Conservation (phyloP, 2,888 invertebrate genomes). For the Microctonus hyperodae region DNA sequence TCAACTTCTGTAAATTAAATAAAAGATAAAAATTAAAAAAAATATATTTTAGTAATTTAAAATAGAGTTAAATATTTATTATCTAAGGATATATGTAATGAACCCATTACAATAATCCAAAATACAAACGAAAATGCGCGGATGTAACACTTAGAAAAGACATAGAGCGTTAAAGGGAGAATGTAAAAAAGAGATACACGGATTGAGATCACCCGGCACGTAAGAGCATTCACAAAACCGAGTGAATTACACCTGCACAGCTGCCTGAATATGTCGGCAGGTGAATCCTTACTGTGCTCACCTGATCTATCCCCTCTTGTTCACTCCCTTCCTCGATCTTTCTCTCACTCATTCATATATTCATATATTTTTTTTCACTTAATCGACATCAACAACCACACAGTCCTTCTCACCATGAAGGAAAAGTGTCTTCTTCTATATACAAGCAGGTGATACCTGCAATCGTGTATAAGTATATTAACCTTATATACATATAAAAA, state of each 20-base stretch:
- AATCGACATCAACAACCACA: slow-evolving; percentile 17
- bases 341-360: not conserved
- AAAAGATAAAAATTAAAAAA: too few relatives aligned
- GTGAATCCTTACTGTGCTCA: slow-evolving; percentile 57
- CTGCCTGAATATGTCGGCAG: slow-evolving; percentile 55
- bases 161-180: too few relatives aligned
- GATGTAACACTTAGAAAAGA: not conserved
- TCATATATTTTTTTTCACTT: slow-evolving; percentile 1
- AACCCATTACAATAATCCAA: not conserved
- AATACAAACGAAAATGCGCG: too few relatives aligned
- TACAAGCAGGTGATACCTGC: slow-evolving; percentile 58
- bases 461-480: slow-evolving; percentile 56
- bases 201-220: slow-evolving; percentile 41
- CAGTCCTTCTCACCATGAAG: slow-evolving; percentile 30
- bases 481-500: not conserved
- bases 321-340: not conserved
- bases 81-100: too few relatives aligned
- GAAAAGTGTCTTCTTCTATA: slow-evolving; percentile 56
- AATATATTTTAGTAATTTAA: too few relatives aligned
- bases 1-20: too few relatives aligned
- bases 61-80: too few relatives aligned
- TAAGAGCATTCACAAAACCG: slow-evolving; percentile 53
- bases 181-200: slow-evolving; percentile 23
- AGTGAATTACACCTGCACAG: slow-evolving; percentile 61
- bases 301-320: slow-evolving; percentile 48